Evolutionary conservation across 1,140 invertebrate genomes (phyloP).

Genomic region (Cyphomyrmex costatus): DNA sequence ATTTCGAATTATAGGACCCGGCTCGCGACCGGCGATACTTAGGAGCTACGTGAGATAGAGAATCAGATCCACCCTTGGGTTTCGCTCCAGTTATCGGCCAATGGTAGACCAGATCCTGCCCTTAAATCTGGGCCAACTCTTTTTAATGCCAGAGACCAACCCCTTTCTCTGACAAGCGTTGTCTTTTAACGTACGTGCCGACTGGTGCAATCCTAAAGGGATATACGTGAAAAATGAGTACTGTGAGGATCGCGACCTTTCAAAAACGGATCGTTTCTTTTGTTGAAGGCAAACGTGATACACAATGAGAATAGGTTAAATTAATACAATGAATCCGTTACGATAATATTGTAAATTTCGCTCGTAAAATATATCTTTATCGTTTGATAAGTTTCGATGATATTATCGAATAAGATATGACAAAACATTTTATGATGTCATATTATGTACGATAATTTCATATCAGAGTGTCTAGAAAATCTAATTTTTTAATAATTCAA

Average conservation of each 20-base stretch:
- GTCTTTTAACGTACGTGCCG: slow-evolving; percentile 16
- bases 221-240: slow-evolving; percentile 7
- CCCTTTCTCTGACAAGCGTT: slow-evolving; percentile 17
- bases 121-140: slow-evolving; percentile 73
- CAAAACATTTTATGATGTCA: slow-evolving; percentile 1
- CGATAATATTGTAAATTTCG: background rate
- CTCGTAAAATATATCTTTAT: background rate
- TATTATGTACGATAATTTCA: background rate
- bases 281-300: background rate
- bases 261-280: slow-evolving; percentile 1
- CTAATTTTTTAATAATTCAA: background rate
- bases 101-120: slow-evolving; percentile 70
- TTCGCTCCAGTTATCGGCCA: slow-evolving; percentile 81
- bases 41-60: slow-evolving; percentile 14
- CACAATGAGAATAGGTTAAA: background rate
- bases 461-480: background rate
- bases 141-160: slow-evolving; percentile 29
- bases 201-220: background rate
- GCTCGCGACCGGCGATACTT: slow-evolving; percentile 34
- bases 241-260: background rate
- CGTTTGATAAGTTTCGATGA: slow-evolving; percentile 1
- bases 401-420: slow-evolving; percentile 5
- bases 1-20: slow-evolving; percentile 38
- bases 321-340: background rate
- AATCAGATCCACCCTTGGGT: slow-evolving; percentile 77